Base-by-base conservation (phyloP, 2,888 invertebrate species). In the Ophion ventricosus region DNA sequence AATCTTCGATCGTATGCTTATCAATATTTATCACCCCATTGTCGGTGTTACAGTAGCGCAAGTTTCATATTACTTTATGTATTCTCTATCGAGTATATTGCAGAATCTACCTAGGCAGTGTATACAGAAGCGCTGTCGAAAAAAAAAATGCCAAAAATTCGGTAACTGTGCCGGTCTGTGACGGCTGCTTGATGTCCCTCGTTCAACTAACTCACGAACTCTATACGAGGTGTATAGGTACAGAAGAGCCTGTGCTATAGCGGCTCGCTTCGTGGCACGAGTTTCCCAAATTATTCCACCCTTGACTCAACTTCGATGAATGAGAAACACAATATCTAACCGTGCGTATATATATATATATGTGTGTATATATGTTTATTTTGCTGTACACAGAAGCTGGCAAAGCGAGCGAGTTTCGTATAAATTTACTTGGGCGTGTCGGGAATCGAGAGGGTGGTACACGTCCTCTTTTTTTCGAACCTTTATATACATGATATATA, bases 231-330 rank as follows among this genome's bases (percentile, higher is more conserved):
- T 57, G n/a, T 26, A 61, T 69, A 43, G 72, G 61, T n/a, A 25
- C 35, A 43, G 29, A 54, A 67, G 74, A 64, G 57, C 77, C 35
- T 74, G 63, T 59, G 75, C 67, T 49, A 49, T 67, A 76, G 40
- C 69, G 43, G 43, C 72, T 80, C 26, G 59, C 23, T 61, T 49
- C 78, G 73, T 63, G 74, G 64, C 81, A 66, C 78, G 78, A 84
- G 78, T 84, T 81, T 84, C 78, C 81, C 81, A 81, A 84, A 84
- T 84, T 84, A 84, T 84, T 84, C 84, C 83, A 79, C 83, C 79
- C 83, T 77, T 61, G 66, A 72, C 80, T 72, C 75, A 70, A 61
- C 80, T 83, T 64, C 81, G 70, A 84, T 67, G 74, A 78, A 66
- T 72, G 78, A 49, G 70, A 67, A 79, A 75, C 66, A 84, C 84